Evolutionary conservation across 2,113 vertebrate genomes (phyloP).

Genomic region (Actenoides lindsayi): DNA sequence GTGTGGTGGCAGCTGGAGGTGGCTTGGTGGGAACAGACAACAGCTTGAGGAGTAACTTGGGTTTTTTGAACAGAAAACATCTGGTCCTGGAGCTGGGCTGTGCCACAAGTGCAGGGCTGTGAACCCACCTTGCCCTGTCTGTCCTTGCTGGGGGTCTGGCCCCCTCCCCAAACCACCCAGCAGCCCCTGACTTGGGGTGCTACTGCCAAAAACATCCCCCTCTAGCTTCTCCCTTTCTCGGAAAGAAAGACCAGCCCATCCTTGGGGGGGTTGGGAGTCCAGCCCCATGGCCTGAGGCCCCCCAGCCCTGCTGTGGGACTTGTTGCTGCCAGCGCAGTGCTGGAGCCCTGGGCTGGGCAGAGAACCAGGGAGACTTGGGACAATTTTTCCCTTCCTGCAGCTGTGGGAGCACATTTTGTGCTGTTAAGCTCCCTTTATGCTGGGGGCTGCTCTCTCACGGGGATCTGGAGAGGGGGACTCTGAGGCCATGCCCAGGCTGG

Average conservation of each 20-base stretch:
- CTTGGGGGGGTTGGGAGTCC: accelerated
- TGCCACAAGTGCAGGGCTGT: not conserved
- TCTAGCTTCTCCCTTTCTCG: not conserved
- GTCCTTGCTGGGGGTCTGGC: not conserved
- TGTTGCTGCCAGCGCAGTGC: not conserved
- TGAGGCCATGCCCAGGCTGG: accelerated
- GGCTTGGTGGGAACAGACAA: not conserved
- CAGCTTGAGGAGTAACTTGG: not conserved
- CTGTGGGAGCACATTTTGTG: accelerated
- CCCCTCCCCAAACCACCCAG: not conserved
- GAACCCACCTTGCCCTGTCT: not conserved
- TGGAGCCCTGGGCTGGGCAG: not conserved
- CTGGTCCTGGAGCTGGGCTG: not conserved
- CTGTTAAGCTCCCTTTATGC: not conserved
- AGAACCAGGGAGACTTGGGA: not conserved
- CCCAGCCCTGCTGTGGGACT: not conserved
- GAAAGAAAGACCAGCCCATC: not conserved
- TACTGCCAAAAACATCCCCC: not conserved
- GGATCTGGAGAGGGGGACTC: not conserved
- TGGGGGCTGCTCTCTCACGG: not conserved
- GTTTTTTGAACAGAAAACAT: not conserved
- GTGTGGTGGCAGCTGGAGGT: accelerated
- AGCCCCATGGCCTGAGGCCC: not conserved
- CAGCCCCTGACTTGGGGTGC: not conserved
- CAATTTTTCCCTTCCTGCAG: not conserved